Percentiles rank a stretch among this genome's conserved stretches.
Evolutionary conservation across 2,888 invertebrate genomes (phyloP).

Genomic region (Cryptocephalus moraei): DNA sequence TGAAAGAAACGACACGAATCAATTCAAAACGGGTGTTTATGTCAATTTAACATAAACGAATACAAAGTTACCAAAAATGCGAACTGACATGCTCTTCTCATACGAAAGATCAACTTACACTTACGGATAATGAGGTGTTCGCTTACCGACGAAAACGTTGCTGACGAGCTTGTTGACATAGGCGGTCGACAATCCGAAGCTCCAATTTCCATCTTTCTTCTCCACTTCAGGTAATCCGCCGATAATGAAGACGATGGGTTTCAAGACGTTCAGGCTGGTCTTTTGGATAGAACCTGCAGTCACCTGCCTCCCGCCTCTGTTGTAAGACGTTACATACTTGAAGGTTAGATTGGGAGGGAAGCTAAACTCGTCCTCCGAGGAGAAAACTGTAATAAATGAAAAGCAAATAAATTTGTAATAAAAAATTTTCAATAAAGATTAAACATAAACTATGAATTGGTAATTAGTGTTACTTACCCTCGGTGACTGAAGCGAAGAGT

Average conservation of each 20-base stretch:
- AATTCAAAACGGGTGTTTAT: no score
- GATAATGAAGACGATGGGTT: conserved; percentile 14
- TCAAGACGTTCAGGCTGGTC: conserved; percentile 14
- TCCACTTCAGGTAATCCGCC: conserved; percentile 3
- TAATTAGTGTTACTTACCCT: no score
- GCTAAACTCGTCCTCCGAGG: neutral
- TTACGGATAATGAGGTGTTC: no score
- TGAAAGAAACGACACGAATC: no score
- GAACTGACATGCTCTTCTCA: neutral
- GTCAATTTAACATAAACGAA: no score
- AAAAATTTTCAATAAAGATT: no score
- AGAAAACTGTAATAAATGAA: no score
- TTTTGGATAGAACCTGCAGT: conserved; percentile 12
- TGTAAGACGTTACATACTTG: conserved; percentile 14
- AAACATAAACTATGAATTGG: no score
- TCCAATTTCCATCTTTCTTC: conserved; percentile 6
- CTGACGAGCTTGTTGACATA: conserved; percentile 13
- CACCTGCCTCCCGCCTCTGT: conserved; percentile 12
- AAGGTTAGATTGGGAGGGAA: conserved; percentile 8
- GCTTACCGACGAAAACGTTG: neutral
- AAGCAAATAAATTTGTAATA: no score
- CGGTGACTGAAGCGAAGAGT: no score
- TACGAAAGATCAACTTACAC: neutral
- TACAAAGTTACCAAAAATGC: no score
- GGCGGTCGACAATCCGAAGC: conserved; percentile 7